These are phyloP conservation scores for Lamproptera curius DNA, from an alignment of 2,888 invertebrate species.

Conservation along the genomic window DNA sequence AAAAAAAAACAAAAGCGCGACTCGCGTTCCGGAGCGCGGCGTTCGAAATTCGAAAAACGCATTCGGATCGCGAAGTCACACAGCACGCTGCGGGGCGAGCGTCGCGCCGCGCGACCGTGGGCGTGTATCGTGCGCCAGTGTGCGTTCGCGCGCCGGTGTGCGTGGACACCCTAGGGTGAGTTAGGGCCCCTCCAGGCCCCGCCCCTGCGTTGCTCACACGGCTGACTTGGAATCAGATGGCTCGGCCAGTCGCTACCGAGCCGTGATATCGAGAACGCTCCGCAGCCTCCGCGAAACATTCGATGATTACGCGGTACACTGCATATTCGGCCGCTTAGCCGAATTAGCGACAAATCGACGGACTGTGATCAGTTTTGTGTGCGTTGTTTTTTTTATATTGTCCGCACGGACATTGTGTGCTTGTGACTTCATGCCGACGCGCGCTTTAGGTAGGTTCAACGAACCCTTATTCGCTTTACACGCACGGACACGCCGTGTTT, in stretches of 20 bases:
- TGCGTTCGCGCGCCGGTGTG: slow-evolving; percentile 45
- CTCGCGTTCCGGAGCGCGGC: slow-evolving; percentile 19
- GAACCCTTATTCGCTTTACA: slow-evolving; percentile 4
- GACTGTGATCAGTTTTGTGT: slow-evolving; percentile 50
- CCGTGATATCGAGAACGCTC: slow-evolving; percentile 76
- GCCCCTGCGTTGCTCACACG: slow-evolving; percentile 74
- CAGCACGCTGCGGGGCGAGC: slow-evolving; percentile 36
- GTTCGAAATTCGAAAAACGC: slow-evolving; percentile 32
- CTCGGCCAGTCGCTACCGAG: slow-evolving; percentile 75
- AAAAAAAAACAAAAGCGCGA: slow-evolving; percentile 24
- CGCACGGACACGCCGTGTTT: too few relatives aligned
- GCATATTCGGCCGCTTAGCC: slow-evolving; percentile 57
- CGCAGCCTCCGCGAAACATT: slow-evolving; percentile 64
- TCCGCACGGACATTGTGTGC: slow-evolving; percentile 39
- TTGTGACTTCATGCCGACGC: slow-evolving; percentile 37
- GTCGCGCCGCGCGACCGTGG: slow-evolving; percentile 50
- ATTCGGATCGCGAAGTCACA: slow-evolving; percentile 31
- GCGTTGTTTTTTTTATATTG: slow-evolving; percentile 52
- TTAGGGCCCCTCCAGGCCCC: slow-evolving; percentile 54
- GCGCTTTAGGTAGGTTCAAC: slow-evolving; percentile 36
- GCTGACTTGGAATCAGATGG: slow-evolving; percentile 78
- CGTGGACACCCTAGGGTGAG: slow-evolving; percentile 53
- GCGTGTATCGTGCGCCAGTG: slow-evolving; percentile 33
- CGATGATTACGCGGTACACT: slow-evolving; percentile 74
- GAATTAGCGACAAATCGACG: slow-evolving; percentile 48